A percentile compares a stretch with the other conserved stretches of the same genome.
These are phyloP conservation scores for Monarcha castaneiventris DNA, from an alignment of 2,113 vertebrate genomes.

Conservation along the genomic window DNA sequence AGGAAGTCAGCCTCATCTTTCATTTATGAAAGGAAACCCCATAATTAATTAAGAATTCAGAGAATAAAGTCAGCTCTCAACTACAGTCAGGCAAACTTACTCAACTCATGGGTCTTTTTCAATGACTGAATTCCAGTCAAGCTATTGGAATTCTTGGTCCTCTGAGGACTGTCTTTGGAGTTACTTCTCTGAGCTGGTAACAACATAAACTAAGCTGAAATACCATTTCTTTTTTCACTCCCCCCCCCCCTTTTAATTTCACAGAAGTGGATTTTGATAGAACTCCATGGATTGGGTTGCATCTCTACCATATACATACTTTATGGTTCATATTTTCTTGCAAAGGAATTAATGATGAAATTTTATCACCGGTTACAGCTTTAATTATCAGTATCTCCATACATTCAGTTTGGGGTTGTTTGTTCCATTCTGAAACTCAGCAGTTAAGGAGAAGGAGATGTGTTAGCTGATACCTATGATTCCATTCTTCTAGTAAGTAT, in stretches of 20 bases:
- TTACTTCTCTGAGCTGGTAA: background rate
- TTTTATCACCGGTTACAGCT: background rate
- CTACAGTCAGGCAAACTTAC: background rate
- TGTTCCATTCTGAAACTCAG: background rate
- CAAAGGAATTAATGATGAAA: background rate
- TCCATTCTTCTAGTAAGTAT: conserved; percentile 31
- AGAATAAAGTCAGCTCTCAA: background rate
- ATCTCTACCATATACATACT: background rate
- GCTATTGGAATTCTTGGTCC: background rate
- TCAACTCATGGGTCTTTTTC: background rate
- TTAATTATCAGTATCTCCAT: background rate
- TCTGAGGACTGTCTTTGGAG: background rate
- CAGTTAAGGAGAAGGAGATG: background rate
- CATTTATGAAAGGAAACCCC: background rate
- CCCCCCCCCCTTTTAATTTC: background rate
- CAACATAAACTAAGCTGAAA: background rate
- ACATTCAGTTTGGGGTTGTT: background rate
- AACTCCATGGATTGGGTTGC: background rate
- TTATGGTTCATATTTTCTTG: background rate
- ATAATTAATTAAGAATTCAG: background rate
- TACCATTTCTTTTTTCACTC: background rate
- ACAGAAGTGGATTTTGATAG: background rate
- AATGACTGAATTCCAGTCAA: background rate
- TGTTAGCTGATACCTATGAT: background rate
- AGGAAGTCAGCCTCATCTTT: background rate